Evolutionary conservation across 2,888 invertebrate genomes (phyloP).

Genomic region (Neria commutata): DNA sequence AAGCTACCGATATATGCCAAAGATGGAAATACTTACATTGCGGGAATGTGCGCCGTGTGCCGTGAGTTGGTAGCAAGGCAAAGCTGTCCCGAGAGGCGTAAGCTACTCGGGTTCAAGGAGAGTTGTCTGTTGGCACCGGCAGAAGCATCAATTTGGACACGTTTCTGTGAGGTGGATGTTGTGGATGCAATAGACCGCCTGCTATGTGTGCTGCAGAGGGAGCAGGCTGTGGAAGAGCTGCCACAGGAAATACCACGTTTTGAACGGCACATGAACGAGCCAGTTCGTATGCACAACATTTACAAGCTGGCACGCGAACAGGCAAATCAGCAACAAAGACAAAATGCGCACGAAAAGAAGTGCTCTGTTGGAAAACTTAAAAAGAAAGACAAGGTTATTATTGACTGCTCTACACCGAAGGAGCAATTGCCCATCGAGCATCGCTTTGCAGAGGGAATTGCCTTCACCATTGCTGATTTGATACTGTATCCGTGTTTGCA

Average conservation of each 20-base stretch:
- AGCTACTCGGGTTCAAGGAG: slow-evolving; percentile 77
- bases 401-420: slow-evolving; percentile 57
- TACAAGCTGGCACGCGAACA: slow-evolving; percentile 73
- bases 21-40: slow-evolving; percentile 69
- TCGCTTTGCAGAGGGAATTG: slow-evolving; percentile 81
- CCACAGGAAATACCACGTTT: slow-evolving; percentile 77
- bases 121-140: slow-evolving; percentile 82
- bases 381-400: slow-evolving; percentile 61
- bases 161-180: slow-evolving; percentile 87
- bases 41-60: slow-evolving; percentile 79
- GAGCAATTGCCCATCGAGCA: slow-evolving; percentile 65
- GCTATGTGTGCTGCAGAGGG: slow-evolving; percentile 60
- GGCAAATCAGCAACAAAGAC: slow-evolving; percentile 56
- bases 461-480: slow-evolving; percentile 82
- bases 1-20: slow-evolving; percentile 70
- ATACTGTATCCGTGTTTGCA: slow-evolving; percentile 76
- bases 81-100: slow-evolving; percentile 41
- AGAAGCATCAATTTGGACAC: slow-evolving; percentile 88
- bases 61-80: slow-evolving; percentile 66
- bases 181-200: slow-evolving; percentile 63
- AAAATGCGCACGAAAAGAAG: slow-evolving; percentile 19
- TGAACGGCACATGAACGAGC: slow-evolving; percentile 83
- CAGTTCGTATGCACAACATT: slow-evolving; percentile 84
- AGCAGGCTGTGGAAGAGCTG: slow-evolving; percentile 57
- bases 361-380: slow-evolving; percentile 33